Base-by-base conservation (phyloP, 2,888 invertebrate species). In the Willowsia nigromaculata region DNA sequence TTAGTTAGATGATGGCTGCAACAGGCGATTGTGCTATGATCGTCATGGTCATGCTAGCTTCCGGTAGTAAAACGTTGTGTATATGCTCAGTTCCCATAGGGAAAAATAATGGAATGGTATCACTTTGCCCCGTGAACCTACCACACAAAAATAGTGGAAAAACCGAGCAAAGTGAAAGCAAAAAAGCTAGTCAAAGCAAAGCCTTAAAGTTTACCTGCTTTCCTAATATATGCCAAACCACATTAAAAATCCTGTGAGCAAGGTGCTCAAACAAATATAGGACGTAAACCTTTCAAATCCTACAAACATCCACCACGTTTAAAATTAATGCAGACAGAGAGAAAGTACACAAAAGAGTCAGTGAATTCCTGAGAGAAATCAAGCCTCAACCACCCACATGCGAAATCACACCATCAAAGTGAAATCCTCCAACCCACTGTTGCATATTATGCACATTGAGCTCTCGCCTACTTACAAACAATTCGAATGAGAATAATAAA, bases 1-100 rank as follows among this genome's bases (percentile, higher is more conserved):
- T 80, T 37, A 33, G 25, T 40, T 15, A 22, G 78, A 40, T 59
- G 82, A 87, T 9, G 59, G 40, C 71, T 71, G 87, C 87, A 87
- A 87, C 87, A 87, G 87, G 87, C 87, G 56, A 87, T 80, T 87
- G 62, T 71, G 43, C 53, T 50, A n/a, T 74, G 47, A 65, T 65
- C 25, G n/a, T 81, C 43, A 30, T 81, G 62, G 40, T 62, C 59
- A 27, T 37, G 27, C 11, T 40, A 7, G 30, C 30, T 76, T 76
- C 76, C 76, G 27, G 18, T 76, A 9, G 30, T n/a, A 30, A 43
- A 71, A 4, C 27, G 71, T 27, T 50, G 50, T 22, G 18, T 53
- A 37, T 15, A n/a, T 62, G 30, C 11, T n/a, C 6, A 62, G 15
- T 59, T 1, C n/a, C n/a, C 15, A 11, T 30, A 53, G 33, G 27